These are phyloP conservation scores for Rhyacophila evoluta DNA, from an alignment of 2,888 invertebrate species.

Conservation along the genomic window DNA sequence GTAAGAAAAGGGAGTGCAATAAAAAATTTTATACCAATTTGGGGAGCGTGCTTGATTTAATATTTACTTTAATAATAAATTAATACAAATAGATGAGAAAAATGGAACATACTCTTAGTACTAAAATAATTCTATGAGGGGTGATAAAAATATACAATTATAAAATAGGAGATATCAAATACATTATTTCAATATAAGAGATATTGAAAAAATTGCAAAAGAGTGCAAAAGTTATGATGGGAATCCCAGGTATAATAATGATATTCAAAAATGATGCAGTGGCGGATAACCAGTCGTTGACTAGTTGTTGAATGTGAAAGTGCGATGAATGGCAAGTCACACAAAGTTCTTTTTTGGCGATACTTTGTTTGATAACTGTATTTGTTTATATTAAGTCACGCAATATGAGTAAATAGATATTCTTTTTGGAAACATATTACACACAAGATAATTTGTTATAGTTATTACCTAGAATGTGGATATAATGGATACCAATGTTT, in stretches of 20 bases:
- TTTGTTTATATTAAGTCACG: too few species aligned
- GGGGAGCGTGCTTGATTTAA: slow-evolving; percentile 28
- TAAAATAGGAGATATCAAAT: not conserved
- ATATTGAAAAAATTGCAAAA: not conserved
- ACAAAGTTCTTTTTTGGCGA: not conserved
- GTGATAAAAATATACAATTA: too few species aligned
- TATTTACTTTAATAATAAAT: slow-evolving; percentile 20
- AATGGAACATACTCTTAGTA: slow-evolving; percentile 13
- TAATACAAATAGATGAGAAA: not conserved
- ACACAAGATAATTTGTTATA: too few species aligned
- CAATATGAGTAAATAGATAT: too few species aligned
- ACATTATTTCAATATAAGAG: not conserved
- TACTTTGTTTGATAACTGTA: too few species aligned
- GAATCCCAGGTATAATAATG: not conserved
- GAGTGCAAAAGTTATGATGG: not conserved
- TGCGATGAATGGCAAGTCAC: not conserved
- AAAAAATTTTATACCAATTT: not conserved
- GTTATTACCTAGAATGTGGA: too few species aligned
- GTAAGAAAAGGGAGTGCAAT: slow-evolving; percentile 26
- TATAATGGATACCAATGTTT: too few species aligned
- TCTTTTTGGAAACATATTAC: too few species aligned
- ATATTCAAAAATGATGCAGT: slow-evolving; percentile 1
- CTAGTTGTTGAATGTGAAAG: not conserved
- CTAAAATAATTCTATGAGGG: not conserved
- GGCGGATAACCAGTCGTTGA: not conserved